These are phyloP conservation scores for Drosophila bocqueti DNA, from an alignment of 1,140 invertebrate genomes.

Conservation along the genomic window DNA sequence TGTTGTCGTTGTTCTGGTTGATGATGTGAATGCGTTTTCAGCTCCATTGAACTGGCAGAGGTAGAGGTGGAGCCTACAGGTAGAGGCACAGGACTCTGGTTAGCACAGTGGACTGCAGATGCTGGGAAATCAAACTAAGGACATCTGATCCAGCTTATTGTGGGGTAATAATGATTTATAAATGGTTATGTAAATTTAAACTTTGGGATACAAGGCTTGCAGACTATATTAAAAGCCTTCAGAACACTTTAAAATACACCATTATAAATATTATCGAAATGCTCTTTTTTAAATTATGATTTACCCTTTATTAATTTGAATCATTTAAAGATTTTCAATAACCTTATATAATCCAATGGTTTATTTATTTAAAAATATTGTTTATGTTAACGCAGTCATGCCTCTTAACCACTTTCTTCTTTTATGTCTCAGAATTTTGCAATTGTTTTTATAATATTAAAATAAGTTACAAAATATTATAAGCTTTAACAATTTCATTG, in stretches of 20 bases:
- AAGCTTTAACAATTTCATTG: neutral
- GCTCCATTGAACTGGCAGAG: constrained; percentile 54
- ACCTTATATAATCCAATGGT: too few relatives aligned
- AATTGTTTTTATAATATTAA: neutral
- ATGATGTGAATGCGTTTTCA: constrained; percentile 55
- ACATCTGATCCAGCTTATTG: neutral
- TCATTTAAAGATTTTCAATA: too few relatives aligned
- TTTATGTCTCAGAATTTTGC: too few relatives aligned
- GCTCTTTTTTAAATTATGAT: too few relatives aligned
- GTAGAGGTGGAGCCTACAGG: neutral
- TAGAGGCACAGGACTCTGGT: neutral
- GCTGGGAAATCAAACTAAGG: neutral
- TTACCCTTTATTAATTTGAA: too few relatives aligned
- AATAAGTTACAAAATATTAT: neutral
- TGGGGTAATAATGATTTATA: neutral
- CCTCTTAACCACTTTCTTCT: too few relatives aligned
- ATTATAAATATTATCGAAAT: too few relatives aligned
- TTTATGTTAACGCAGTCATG: too few relatives aligned
- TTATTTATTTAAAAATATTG: too few relatives aligned
- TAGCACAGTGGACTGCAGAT: constrained; percentile 29
- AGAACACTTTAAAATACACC: neutral
- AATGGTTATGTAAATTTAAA: neutral
- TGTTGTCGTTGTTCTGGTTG: constrained; percentile 44
- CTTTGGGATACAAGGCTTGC: neutral
- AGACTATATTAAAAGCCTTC: neutral